Evolutionary conservation across 2,113 vertebrate genomes (phyloP), one percentile per base, ranked within the genome.

Genomic region (Aegotheles bennettii): DNA sequence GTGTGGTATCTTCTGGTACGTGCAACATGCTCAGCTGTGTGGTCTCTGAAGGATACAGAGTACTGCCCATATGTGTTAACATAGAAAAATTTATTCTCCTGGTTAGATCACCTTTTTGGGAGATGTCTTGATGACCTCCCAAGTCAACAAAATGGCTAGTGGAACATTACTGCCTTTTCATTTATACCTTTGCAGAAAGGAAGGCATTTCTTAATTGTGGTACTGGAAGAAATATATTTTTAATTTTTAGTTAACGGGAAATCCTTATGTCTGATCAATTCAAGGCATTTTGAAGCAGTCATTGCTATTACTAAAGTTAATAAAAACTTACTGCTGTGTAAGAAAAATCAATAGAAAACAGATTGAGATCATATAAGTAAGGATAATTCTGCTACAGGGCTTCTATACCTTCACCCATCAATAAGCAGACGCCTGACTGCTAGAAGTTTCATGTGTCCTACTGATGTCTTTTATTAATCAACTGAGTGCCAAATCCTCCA

Each of bases 231-330:
- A 97, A 93, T 97, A 97, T 95, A 92, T 94, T 84, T 92, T 96
- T 64, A 97, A 97, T 98, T 98, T 97, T 73, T 94, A 18, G 74
- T 82, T 97, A 97, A 97, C 95, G 94, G 96, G 95, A 97, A 98
- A 98, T 97, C 97, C 92, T 96, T 97, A 96, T 20, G 51, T 81
- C 93, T 95, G 94, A 97, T 97, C 96, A 96, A 91, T 98, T 90
- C 11, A 1, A 67, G 89, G 77, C 84, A 45, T 93, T 96, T 95
- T 95, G 91, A 97, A 97, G 95, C 77, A 94, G 91, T 94, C 36
- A 24, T 89, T 89, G 82, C 86, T 90, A 80, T 95, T 93, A 88
- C 80, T 71, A 63, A 97, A 96, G 94, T 97, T 97, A 92, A 94
- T 94, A 83, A 97, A 81, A 97, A 94, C 84, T 87, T 95, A 95